Percentiles rank a stretch among this genome's conserved stretches.
Evolutionary conservation across 2,888 invertebrate genomes (phyloP).

Genomic region (Dorcus hopei): DNA sequence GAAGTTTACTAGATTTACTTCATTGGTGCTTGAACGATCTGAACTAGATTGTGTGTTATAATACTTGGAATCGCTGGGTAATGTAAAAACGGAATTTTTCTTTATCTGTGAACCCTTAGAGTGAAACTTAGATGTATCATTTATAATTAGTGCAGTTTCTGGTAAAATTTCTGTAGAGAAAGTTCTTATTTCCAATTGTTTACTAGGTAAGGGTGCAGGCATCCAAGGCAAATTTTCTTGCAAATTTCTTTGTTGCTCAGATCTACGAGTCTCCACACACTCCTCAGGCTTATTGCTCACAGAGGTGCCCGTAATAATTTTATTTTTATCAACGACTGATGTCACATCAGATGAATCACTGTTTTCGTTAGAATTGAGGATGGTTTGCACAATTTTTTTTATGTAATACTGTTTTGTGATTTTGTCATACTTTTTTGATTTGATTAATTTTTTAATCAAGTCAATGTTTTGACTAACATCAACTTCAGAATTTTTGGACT

Average conservation of each 20-base stretch:
- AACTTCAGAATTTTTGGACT: slow-evolving; percentile 47
- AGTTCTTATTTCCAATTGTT: slow-evolving; percentile 9
- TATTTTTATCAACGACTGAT: no score
- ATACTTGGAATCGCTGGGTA: not conserved
- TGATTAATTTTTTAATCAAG: slow-evolving; percentile 58
- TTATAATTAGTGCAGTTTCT: not conserved
- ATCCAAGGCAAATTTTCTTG: slow-evolving; percentile 46
- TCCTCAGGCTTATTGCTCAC: no score
- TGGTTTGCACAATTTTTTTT: slow-evolving; percentile 61
- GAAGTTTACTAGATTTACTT: slow-evolving; percentile 2
- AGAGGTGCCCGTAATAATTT: no score
- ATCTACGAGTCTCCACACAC: not conserved
- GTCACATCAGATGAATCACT: slow-evolving; percentile 9
- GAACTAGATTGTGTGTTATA: not conserved
- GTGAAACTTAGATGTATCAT: no score
- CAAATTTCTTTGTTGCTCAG: slow-evolving; percentile 8
- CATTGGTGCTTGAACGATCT: not conserved
- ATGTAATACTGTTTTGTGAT: slow-evolving; percentile 61
- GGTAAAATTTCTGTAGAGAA: slow-evolving; percentile 17
- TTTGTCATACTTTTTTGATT: slow-evolving; percentile 58
- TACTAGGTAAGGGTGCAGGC: slow-evolving; percentile 3
- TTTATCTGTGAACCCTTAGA: not conserved
- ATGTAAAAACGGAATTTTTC: slow-evolving; percentile 15
- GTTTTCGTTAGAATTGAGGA: slow-evolving; percentile 57
- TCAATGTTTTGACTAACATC: slow-evolving; percentile 63